phyloP scores from a whole-genome alignment of 1,140 invertebrate species.

The Oryctes rhinoceros region DNA sequence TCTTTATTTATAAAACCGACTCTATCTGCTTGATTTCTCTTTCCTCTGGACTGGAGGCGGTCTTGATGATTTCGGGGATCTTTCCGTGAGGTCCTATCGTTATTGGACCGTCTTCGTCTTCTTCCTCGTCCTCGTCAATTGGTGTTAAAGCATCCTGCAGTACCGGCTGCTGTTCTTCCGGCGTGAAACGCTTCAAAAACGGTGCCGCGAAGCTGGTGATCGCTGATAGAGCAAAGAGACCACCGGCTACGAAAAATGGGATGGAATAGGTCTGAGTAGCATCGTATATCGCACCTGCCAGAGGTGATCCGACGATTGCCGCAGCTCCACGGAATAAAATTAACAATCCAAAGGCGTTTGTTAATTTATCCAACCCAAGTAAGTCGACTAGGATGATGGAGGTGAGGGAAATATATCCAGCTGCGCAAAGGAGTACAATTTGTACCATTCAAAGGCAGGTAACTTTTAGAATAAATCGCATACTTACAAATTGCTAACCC shows the following conservation, averaged over 20 bases:
- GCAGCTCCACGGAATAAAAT: conserved; percentile 94
- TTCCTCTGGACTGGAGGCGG: conserved; percentile 66
- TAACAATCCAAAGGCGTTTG: conserved; percentile 95
- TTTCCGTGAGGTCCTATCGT: conserved; percentile 64
- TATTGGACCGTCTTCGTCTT: conserved; percentile 79
- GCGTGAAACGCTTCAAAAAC: conserved; percentile 70
- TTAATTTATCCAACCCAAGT: conserved; percentile 93
- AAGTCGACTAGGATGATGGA: conserved; percentile 98
- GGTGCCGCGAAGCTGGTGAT: conserved; percentile 86
- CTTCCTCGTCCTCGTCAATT: conserved; percentile 82
- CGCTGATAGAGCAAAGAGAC: conserved; percentile 85
- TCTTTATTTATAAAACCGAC: conserved; percentile 67
- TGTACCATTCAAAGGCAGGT: neutral
- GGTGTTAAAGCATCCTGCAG: conserved; percentile 76
- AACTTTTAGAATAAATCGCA: neutral
- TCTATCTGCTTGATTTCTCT: conserved; percentile 74
- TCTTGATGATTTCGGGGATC: conserved; percentile 62
- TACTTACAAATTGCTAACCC: conserved; percentile 95
- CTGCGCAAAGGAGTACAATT: conserved; percentile 62
- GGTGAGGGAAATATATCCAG: conserved; percentile 96
- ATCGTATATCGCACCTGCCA: conserved; percentile 89
- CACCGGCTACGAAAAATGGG: conserved; percentile 92
- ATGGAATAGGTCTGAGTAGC: conserved; percentile 84
- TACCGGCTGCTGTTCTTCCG: conserved; percentile 64
- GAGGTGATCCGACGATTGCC: conserved; percentile 83